A percentile compares a stretch with the other conserved stretches of the same genome.
Conservation (phyloP, 1,140 invertebrate species). For the Bradynema listronoti region DNA sequence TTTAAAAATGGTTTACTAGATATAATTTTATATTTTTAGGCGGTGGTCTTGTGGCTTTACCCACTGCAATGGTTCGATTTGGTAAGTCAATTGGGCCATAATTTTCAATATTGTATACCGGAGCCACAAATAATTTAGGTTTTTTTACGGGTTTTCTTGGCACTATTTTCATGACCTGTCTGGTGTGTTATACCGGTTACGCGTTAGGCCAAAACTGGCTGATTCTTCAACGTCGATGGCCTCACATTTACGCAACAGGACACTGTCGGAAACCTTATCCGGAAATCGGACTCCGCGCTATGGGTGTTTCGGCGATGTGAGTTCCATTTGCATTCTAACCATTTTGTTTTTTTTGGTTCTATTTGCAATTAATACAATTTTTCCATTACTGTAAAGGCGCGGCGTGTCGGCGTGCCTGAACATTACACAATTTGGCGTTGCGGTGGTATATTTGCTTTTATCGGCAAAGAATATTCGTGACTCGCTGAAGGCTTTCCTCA, state of each 20-base stretch:
- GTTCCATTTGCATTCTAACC: not conserved
- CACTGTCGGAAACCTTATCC: conserved; percentile 12
- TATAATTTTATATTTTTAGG: not conserved
- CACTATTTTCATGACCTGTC: conserved; percentile 5
- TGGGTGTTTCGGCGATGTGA: conserved; percentile 8
- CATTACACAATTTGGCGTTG: conserved; percentile 68
- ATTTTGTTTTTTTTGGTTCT: not conserved
- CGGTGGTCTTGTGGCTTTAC: conserved; percentile 15
- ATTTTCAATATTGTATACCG: not conserved
- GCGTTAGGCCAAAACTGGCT: conserved; percentile 12
- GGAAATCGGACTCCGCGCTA: conserved; percentile 10
- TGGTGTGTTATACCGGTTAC: conserved; percentile 13
- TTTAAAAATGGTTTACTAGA: not conserved
- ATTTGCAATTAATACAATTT: too few relatives aligned
- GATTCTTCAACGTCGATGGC: conserved; percentile 15
- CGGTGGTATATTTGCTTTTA: conserved; percentile 69
- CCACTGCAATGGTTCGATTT: conserved; percentile 17
- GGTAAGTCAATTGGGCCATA: conserved; percentile 2
- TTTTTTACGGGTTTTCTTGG: not conserved
- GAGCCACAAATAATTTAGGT: not conserved
- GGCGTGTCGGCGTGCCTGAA: conserved; percentile 63
- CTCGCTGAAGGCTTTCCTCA: conserved; percentile 63
- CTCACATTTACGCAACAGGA: conserved; percentile 1
- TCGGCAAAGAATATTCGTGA: conserved; percentile 63
- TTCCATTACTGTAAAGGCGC: conserved; percentile 38